Base-by-base conservation (phyloP, 2,888 invertebrate species). In the Drosophila birchii region DNA sequence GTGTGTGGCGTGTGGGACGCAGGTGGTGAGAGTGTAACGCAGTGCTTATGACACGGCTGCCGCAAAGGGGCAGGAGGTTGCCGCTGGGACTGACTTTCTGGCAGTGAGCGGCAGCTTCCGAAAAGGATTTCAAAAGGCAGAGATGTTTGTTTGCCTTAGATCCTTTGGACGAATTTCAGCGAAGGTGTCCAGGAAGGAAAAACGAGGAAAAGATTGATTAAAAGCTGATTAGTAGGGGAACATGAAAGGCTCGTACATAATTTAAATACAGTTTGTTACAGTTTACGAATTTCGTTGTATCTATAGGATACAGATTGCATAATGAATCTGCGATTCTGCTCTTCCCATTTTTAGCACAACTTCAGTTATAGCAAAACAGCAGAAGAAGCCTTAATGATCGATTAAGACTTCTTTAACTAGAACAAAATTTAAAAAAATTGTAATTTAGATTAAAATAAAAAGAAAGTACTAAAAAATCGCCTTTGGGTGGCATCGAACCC, bases 151-250 rank as follows among this genome's bases (percentile, higher is more conserved):
- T 58, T 58, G 49, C 23, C n/a, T 49, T 36, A 34, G 51, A 51
- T 36, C 34, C 51, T 51, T 20, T 11, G 34, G 51, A 20, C 34
- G 36, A 51, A 23, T 53, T 36, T n/a, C 16, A 16, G 16, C 20
- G 34, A 16, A 36, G 11, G 51, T 23, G 36, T 36, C 36, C 16
- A 36, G 36, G 3, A 4, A 23, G n/a, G 20, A 23, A 49, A 57
- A 57, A 57, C 14, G 34, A 58, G 57, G 32, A 51, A 34, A 58
- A 58, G 57, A 58, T 58, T 58, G 34, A 58, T 58, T 20, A n/a
- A 47, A 47, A 34, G 12, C 14, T 34, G 57, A 58, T 58, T 58
- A 53, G 36, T 16, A 16, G 36, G 9, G 20, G 20, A 36, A 51
- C 36, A 20, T 34, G 20, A 34, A 5, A 5, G 34, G 20, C 3